Conservation (phyloP, 1,140 invertebrate genomes). For the Zaprionus inermis region DNA sequence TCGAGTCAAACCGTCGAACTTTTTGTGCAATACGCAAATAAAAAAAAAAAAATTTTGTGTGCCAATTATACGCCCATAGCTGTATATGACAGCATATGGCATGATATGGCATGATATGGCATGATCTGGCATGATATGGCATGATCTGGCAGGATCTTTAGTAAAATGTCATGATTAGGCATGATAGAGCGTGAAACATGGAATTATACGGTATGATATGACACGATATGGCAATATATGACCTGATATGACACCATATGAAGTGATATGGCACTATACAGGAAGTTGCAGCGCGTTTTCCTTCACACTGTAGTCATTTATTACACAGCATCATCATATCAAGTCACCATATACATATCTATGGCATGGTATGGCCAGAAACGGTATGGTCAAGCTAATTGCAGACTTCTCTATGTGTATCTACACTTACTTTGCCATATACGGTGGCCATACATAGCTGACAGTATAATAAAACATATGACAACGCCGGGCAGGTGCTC, state of each 20-base stretch:
- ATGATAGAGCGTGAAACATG: not conserved
- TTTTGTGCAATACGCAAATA: too few relatives aligned
- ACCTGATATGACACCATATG: not conserved
- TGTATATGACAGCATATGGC: not conserved
- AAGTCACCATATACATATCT: not conserved
- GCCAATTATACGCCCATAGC: not conserved
- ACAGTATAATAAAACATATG: too few relatives aligned
- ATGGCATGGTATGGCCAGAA: not conserved
- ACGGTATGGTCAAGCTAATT: too few relatives aligned
- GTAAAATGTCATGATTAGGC: not conserved
- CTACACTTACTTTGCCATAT: too few relatives aligned
- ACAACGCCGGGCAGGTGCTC: too few relatives aligned
- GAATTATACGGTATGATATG: not conserved
- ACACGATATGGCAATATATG: not conserved
- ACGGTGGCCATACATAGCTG: too few relatives aligned
- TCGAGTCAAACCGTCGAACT: too few relatives aligned
- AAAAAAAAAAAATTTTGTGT: too few relatives aligned
- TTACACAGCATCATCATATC: not conserved
- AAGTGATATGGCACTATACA: not conserved
- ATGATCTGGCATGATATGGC: not conserved
- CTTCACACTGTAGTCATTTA: not conserved
- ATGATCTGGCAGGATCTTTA: not conserved
- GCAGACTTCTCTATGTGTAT: too few relatives aligned
- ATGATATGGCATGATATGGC: not conserved
- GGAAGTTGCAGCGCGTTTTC: too few relatives aligned